Conservation (phyloP, 2,888 invertebrate genomes). For the Timema podura region DNA sequence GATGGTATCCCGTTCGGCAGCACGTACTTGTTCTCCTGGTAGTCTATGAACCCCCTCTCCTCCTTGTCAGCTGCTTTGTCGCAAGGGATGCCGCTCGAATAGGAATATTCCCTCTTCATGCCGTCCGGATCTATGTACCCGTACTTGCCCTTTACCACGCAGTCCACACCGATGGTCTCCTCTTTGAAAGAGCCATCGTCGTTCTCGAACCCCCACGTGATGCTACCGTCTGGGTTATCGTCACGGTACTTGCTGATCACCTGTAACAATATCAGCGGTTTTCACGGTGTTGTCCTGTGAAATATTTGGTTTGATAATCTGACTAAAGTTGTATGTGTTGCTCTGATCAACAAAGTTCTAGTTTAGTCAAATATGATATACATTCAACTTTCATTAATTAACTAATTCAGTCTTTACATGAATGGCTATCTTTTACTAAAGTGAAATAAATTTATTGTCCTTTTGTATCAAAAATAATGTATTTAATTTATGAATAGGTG, state of each 20-base stretch:
- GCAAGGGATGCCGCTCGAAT: slow-evolving; percentile 74
- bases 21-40: slow-evolving; percentile 68
- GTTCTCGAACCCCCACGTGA: slow-evolving; percentile 85
- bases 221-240: slow-evolving; percentile 75
- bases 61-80: slow-evolving; percentile 53
- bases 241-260: slow-evolving; percentile 60
- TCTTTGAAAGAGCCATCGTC: slow-evolving; percentile 85
- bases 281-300: no score
- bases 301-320: no score
- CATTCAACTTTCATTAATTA: no score
- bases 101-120: slow-evolving; percentile 72
- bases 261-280: slow-evolving; percentile 29
- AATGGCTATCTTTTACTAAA: no score
- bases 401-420: no score
- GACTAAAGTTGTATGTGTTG: no score
- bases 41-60: slow-evolving; percentile 65
- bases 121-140: slow-evolving; percentile 84
- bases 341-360: no score
- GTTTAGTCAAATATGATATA: no score
- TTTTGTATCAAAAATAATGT: no score
- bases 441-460: no score
- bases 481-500: no score
- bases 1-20: slow-evolving; percentile 68
- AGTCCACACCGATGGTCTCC: slow-evolving; percentile 74
- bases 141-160: slow-evolving; percentile 72